phyloP scores from a whole-genome alignment of 2,113 vertebrate genomes.

The Onychorhynchus coronatus region DNA sequence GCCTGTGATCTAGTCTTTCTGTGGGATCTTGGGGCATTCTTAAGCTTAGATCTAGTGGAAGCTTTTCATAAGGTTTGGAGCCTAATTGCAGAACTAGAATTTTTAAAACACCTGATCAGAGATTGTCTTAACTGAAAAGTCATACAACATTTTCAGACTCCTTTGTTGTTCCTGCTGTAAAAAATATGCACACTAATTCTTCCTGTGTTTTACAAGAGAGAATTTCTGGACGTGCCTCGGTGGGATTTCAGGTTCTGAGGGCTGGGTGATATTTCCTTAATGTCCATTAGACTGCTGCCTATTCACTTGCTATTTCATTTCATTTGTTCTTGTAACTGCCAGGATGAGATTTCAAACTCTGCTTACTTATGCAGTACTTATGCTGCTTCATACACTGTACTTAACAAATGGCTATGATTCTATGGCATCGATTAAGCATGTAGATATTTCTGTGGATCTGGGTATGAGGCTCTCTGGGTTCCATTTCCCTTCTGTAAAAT shows the following conservation, averaged over 20 bases:
- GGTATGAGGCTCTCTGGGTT: background rate
- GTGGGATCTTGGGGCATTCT: background rate
- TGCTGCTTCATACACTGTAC: background rate
- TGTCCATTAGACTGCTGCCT: background rate
- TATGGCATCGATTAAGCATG: fast-evolving
- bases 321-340: background rate
- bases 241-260: background rate
- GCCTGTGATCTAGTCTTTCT: background rate
- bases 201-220: background rate
- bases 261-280: background rate
- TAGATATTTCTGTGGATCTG: background rate
- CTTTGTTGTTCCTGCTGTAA: background rate
- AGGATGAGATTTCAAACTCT: background rate
- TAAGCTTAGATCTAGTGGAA: background rate
- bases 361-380: background rate
- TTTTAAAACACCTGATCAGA: background rate
- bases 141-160: background rate
- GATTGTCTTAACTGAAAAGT: background rate
- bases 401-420: background rate
- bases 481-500: background rate
- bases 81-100: background rate
- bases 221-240: background rate
- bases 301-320: background rate
- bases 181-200: background rate
- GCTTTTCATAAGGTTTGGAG: background rate